Conservation (phyloP, 2,797 vertebrate species). For the Urosaurus nigricauda region DNA sequence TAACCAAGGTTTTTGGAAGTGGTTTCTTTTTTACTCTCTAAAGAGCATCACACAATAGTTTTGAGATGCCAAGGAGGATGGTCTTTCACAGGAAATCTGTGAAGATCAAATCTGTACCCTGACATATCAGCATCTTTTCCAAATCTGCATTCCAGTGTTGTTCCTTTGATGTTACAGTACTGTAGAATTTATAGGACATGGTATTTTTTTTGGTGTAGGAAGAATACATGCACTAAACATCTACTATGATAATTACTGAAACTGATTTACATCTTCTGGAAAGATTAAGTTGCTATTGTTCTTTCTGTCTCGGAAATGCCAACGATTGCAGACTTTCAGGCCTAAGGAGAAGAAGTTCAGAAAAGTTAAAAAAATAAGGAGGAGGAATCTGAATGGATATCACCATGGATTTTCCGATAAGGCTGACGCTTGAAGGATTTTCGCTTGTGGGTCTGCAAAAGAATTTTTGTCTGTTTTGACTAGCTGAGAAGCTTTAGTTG, state of each 20-base stretch:
- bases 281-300: constrained; percentile 60
- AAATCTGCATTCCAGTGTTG: constrained; percentile 47
- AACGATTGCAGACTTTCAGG: constrained; percentile 67
- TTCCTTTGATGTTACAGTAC: constrained; percentile 72
- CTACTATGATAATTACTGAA: constrained; percentile 77
- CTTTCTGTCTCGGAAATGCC: constrained; percentile 56
- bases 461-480: constrained; percentile 42
- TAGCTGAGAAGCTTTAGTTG: constrained; percentile 30
- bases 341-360: constrained; percentile 64
- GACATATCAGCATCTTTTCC: constrained; percentile 67
- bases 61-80: constrained; percentile 42
- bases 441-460: constrained; percentile 54
- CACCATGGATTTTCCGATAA: constrained; percentile 55
- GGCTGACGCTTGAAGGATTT: constrained; percentile 54
- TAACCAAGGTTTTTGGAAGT: not conserved
- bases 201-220: constrained; percentile 62
- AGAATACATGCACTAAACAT: constrained; percentile 70
- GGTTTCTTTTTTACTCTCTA: constrained; percentile 24
- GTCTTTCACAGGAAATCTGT: constrained; percentile 63
- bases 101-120: constrained; percentile 49
- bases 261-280: constrained; percentile 74
- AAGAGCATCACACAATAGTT: not conserved
- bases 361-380: constrained; percentile 55
- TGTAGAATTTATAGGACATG: constrained; percentile 72
- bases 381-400: not conserved